phyloP scores from a whole-genome alignment of 1,140 invertebrate species.

The Laupala kohalensis region DNA sequence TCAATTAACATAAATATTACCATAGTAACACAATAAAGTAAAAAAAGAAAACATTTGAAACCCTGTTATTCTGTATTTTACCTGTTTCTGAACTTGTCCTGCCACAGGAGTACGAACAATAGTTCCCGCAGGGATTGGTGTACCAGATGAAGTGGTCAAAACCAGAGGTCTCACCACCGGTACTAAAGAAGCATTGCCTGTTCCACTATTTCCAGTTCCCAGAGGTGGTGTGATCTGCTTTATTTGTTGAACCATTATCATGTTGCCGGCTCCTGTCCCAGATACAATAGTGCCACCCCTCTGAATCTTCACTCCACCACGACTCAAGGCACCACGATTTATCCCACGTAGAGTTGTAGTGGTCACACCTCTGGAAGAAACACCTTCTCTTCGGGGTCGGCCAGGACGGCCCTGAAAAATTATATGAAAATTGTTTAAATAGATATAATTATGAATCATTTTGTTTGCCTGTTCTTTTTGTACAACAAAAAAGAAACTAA shows the following conservation, averaged over 20 bases:
- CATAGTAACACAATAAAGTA: too few relatives aligned
- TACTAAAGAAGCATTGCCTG: background rate
- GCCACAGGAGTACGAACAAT: background rate
- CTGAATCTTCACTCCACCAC: background rate
- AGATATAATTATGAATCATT: background rate
- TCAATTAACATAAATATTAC: too few relatives aligned
- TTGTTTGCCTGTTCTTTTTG: too few relatives aligned
- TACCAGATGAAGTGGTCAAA: background rate
- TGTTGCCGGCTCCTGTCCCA: background rate
- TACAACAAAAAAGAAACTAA: too few relatives aligned
- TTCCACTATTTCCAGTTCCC: background rate
- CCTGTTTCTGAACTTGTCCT: conserved; percentile 1
- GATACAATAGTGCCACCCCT: background rate
- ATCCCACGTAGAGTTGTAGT: background rate
- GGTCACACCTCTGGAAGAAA: background rate
- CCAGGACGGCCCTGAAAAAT: conserved; percentile 1
- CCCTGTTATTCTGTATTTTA: too few relatives aligned
- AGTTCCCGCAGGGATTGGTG: background rate
- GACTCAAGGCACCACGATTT: background rate
- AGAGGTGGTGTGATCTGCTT: conserved; percentile 1
- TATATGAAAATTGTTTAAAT: background rate
- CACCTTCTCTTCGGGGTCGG: background rate
- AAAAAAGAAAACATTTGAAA: too few relatives aligned
- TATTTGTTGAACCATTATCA: conserved; percentile 5
- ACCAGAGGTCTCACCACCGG: conserved; percentile 8